Evolutionary conservation across 2,113 vertebrate species (phyloP).

Genomic region (Tamias sibiricus): DNA sequence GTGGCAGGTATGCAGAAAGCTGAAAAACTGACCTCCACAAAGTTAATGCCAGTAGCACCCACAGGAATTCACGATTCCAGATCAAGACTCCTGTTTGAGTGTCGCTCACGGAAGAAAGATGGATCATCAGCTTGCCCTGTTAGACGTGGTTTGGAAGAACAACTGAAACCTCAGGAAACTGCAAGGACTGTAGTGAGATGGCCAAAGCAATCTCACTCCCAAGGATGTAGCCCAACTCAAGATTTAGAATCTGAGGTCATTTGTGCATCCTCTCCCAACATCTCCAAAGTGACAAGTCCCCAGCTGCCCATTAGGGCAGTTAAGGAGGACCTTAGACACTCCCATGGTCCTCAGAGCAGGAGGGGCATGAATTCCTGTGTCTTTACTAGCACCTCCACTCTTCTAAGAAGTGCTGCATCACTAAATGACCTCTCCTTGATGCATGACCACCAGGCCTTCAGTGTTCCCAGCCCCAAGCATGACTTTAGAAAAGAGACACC

Average conservation of each 20-base stretch:
- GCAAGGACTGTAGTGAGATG: slow-evolving; percentile 17
- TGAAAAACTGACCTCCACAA: slow-evolving; percentile 52
- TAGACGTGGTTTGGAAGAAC: slow-evolving; percentile 63
- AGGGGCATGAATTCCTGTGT: not conserved
- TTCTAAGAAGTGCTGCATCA: slow-evolving; percentile 53
- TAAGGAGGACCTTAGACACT: slow-evolving; percentile 51
- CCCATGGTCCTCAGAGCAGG: not conserved
- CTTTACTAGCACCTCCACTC: not conserved
- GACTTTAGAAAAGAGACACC: slow-evolving; percentile 17
- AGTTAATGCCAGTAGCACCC: slow-evolving; percentile 21
- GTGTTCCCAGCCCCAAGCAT: not conserved
- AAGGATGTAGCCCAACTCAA: slow-evolving; percentile 83
- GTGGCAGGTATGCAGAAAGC: slow-evolving; percentile 54
- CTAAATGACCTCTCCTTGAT: slow-evolving; percentile 43
- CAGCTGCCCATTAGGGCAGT: not conserved
- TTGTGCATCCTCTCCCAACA: slow-evolving; percentile 61
- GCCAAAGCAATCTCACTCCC: slow-evolving; percentile 59
- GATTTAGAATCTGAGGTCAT: slow-evolving; percentile 57
- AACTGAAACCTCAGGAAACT: slow-evolving; percentile 1
- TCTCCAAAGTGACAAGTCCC: slow-evolving; percentile 49
- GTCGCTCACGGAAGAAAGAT: slow-evolving; percentile 45
- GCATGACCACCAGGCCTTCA: slow-evolving; percentile 15
- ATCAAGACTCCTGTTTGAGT: slow-evolving; percentile 50
- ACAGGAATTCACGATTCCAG: slow-evolving; percentile 65
- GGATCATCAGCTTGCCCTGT: not conserved